phyloP scores from a whole-genome alignment of 2,797 vertebrate genomes.

The Microctenopoma lineatum region DNA sequence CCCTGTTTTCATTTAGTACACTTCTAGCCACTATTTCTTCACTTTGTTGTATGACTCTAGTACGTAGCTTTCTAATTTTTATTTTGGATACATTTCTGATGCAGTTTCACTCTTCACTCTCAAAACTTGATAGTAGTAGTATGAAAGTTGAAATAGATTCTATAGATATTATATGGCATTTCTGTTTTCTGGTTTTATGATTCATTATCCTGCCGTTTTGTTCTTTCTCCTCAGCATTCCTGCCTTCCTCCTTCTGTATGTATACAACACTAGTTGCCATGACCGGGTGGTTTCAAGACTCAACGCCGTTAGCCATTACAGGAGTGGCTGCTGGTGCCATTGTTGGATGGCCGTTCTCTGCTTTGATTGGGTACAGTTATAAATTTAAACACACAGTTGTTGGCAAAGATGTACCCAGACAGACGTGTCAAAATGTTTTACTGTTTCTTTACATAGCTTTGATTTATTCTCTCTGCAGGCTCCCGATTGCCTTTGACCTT shows the following conservation, averaged over 20 bases:
- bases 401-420: accelerated
- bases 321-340: constrained; percentile 93
- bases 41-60: not conserved
- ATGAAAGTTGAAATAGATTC: not conserved
- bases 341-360: constrained; percentile 96
- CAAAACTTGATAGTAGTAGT: not conserved
- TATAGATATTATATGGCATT: not conserved
- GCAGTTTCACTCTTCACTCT: not conserved
- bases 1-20: not conserved
- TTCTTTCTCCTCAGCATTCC: constrained; percentile 85
- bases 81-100: constrained; percentile 1
- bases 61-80: not conserved
- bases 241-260: constrained; percentile 98
- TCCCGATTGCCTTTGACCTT: constrained; percentile 94
- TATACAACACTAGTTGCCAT: constrained; percentile 94
- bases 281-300: constrained; percentile 98
- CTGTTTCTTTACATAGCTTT: not conserved
- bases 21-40: not conserved
- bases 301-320: constrained; percentile 87
- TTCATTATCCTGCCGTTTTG: not conserved
- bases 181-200: not conserved
- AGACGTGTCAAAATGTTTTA: not conserved
- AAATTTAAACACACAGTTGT: not conserved
- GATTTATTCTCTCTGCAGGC: constrained; percentile 71
- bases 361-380: constrained; percentile 89